These are phyloP conservation scores for Nyctereutes procyonoides DNA, from an alignment of 2,113 vertebrate genomes.

Conservation along the genomic window DNA sequence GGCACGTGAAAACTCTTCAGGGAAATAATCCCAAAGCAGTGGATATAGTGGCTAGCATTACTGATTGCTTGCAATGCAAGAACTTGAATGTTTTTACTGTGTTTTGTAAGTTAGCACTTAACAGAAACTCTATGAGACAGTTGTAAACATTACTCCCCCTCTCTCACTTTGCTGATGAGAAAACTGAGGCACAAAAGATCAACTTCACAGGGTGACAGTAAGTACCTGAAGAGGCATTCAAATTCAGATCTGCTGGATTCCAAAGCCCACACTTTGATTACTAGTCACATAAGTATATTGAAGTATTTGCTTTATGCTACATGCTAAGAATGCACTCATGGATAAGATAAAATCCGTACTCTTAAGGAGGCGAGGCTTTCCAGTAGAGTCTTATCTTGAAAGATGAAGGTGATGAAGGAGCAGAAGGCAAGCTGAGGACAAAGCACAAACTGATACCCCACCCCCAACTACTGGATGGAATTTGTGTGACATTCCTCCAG, in stretches of 20 bases:
- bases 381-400: background rate
- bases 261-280: background rate
- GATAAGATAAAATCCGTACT: background rate
- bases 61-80: background rate
- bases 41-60: background rate
- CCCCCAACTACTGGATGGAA: too few species aligned
- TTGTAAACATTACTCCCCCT: rapidly evolving
- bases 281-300: background rate
- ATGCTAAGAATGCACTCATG: background rate
- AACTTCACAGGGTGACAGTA: background rate
- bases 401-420: background rate
- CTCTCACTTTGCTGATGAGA: background rate
- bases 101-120: background rate
- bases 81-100: background rate
- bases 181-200: background rate
- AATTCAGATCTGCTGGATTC: background rate
- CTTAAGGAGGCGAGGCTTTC: background rate
- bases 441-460: too few species aligned
- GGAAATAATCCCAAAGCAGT: background rate
- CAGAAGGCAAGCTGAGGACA: too few species aligned
- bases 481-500: too few species aligned
- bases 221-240: background rate
- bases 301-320: background rate
- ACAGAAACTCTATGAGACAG: background rate
- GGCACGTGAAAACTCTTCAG: background rate